Evolutionary conservation across 2,113 vertebrate species (phyloP), one percentile per base, ranked within the genome.

Genomic region (Lucifuga dentata): DNA sequence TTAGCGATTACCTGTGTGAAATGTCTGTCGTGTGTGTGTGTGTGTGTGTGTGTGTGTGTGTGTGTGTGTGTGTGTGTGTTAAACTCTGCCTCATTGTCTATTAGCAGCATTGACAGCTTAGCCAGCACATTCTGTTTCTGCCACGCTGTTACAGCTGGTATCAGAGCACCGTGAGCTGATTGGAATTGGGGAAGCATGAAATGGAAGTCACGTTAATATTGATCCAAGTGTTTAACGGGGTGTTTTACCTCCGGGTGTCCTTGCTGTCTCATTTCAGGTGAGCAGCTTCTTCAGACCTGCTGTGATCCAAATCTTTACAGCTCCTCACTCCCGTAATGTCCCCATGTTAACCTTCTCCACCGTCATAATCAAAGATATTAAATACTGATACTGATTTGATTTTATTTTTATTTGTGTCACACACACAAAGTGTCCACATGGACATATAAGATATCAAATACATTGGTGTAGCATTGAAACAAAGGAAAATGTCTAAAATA

Each of bases 101-200:
- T 98, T 96, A 96, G 94, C 90, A 92, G 78, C 88, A 84, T 92
- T 95, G 95, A 96, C 96, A 96, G 92, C 95, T 94, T 94, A 94
- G 95, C 94, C 91, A 95, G 94, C 94, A 93, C 94, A 89, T 95
- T 95, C 90, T 87, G 88, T 94, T 92, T 92, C 90, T 92, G 77
- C 94, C 94, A 91, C 92, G 84, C 50, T 92, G 95, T 94, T 95
- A 93, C 93, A 92, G 89, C 92, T 90, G 87, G 95, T 93, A 95
- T 94, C 92, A 89, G 91, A 92, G 89, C 95, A 93, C 95, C 94
- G 95, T 96, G 94, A 92, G 95, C 93, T 94, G 93, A 95, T 96
- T 94, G 95, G 96, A 95, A 94, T 91, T 95, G 95, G 94, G 95
- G 95, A 96, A 97, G 95, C 97, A 97, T 98, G 96, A 99, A 98